These are phyloP conservation scores for Gymnogyps californianus DNA, from an alignment of 2,113 vertebrate genomes.

Conservation along the genomic window DNA sequence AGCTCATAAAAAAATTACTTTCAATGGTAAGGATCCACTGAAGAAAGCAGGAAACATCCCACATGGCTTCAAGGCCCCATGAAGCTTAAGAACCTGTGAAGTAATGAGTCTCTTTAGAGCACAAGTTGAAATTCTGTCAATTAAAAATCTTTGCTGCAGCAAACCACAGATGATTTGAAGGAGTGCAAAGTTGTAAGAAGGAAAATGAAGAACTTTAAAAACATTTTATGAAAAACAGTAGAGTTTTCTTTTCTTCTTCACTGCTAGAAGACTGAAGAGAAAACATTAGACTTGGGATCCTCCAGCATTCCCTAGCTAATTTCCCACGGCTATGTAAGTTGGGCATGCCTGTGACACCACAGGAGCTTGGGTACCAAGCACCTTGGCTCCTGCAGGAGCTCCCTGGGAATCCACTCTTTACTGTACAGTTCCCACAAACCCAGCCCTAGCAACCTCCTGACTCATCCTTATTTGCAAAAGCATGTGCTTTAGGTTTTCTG, in stretches of 20 bases:
- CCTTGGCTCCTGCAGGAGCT: background rate
- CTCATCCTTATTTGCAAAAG: background rate
- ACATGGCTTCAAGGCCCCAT: background rate
- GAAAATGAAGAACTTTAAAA: background rate
- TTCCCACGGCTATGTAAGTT: accelerated
- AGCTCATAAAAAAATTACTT: background rate
- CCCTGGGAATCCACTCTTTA: background rate
- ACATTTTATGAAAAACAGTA: background rate
- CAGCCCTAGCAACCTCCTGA: background rate
- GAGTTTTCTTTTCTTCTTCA: background rate
- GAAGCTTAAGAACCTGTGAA: background rate
- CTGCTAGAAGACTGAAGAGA: background rate
- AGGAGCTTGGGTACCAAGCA: background rate
- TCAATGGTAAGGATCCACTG: background rate
- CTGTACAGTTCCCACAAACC: background rate
- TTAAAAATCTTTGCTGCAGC: conserved; percentile 41
- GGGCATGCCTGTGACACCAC: accelerated
- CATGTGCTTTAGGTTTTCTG: background rate
- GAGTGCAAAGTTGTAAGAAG: background rate
- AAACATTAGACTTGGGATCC: background rate
- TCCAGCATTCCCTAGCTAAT: background rate
- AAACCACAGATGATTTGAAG: conserved; percentile 35
- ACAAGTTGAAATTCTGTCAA: conserved; percentile 18
- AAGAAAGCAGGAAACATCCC: conserved; percentile 22
- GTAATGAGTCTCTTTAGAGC: conserved; percentile 56